Base-by-base conservation (phyloP, 2,113 vertebrate genomes). In the Pygoscelis antarcticus region DNA sequence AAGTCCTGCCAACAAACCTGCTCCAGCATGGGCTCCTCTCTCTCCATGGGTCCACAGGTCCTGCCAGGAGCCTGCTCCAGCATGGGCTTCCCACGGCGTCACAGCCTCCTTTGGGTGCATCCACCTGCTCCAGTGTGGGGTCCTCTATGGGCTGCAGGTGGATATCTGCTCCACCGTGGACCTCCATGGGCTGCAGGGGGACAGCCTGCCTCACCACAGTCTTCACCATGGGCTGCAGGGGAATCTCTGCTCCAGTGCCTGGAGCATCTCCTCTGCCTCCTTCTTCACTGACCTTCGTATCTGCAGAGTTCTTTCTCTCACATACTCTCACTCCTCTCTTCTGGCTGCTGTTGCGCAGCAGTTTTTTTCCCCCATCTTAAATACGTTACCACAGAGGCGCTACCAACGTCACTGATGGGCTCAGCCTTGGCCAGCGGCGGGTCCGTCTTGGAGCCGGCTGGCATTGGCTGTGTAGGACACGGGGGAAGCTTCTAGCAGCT, bases 381-480 rank as follows among this genome's bases (percentile, higher is more conserved):
- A n/a, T 13, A 20, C 2, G 3, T 40, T 60, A 34, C 34, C 54
- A 5, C 21, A 49, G 46, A 60, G 55, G 46, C 0, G 0, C 25
- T 51, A 30, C 22, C 57, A 23, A 36, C 2, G 3, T 25, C 5
- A 9, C 13, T 78, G 70, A 62, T 19, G 16, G 19, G 13, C 40
- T 62, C 3, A 15, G 58, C 9, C 17, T 13, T 32, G 11, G 18
- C 20, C 66, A 26, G 26, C 1, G 3, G 72, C 4, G 14, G n/a
- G 23, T 65, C 38, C 3, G 0, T 17, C 49, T 64, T 22, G 44
- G 9, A 82, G 19, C 7, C 0, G 2, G 23, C 1, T 57, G 49
- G n/a, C 15, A 66, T 12, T 66, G 27, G 20, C 16, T 60, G 19
- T 47, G 13, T 32, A 0, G 4, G 71, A 69, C 14, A 21, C 6